Conservation (phyloP, 1,140 invertebrate genomes). For the Eriocheir sinensis region DNA sequence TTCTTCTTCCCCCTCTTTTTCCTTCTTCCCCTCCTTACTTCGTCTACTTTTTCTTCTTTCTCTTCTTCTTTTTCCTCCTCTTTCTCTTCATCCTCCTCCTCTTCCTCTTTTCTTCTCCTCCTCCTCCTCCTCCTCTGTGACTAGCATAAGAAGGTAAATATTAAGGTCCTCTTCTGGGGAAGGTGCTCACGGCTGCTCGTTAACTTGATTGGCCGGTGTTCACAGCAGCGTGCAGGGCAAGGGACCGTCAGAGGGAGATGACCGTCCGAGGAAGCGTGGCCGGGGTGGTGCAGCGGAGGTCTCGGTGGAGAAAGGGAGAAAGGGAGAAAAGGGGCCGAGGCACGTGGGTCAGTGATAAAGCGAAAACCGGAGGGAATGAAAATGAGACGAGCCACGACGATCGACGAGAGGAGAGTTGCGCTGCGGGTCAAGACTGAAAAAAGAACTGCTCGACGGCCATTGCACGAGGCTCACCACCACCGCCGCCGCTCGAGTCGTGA, state of each 20-base stretch:
- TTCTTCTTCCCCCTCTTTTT: too few relatives aligned
- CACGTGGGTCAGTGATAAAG: neutral
- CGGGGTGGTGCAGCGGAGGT: neutral
- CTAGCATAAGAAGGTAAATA: neutral
- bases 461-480: too few relatives aligned
- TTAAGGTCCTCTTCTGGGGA: neutral
- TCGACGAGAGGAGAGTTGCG: neutral
- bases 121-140: neutral
- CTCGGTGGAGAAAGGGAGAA: neutral
- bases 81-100: too few relatives aligned
- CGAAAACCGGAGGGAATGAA: neutral
- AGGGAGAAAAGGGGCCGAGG: neutral
- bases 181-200: neutral
- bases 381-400: neutral
- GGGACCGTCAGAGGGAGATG: neutral
- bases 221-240: neutral
- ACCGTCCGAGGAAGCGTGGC: neutral
- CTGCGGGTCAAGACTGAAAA: too few relatives aligned
- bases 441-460: too few relatives aligned
- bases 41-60: too few relatives aligned
- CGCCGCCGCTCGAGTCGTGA: too few relatives aligned
- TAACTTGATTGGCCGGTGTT: conserved; percentile 15
- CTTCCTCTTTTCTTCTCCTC: too few relatives aligned
- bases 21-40: too few relatives aligned
- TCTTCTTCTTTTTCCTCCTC: too few relatives aligned